phyloP scores from a whole-genome alignment of 2,888 invertebrate genomes.

The Druceiella hillmani region DNA sequence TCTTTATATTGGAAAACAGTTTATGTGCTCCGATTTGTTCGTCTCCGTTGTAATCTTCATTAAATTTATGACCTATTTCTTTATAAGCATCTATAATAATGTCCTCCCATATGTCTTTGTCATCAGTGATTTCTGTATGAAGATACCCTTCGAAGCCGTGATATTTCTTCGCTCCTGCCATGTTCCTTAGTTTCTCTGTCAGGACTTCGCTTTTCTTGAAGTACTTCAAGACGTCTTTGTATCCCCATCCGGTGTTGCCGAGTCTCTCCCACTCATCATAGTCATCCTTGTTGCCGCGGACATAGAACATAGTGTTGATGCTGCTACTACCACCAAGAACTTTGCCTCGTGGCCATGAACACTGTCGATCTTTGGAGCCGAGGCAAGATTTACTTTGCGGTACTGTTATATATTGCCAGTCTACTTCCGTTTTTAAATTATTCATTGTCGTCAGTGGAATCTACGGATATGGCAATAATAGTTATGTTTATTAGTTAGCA shows the following conservation, averaged over 20 bases:
- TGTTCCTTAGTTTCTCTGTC: slow-evolving; percentile 29
- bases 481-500: no score
- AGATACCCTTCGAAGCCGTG: slow-evolving; percentile 33
- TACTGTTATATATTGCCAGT: slow-evolving; percentile 79
- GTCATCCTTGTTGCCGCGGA: slow-evolving; percentile 53
- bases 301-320: slow-evolving; percentile 57
- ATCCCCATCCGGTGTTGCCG: slow-evolving; percentile 56
- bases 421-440: slow-evolving; percentile 52
- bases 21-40: slow-evolving; percentile 71
- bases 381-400: slow-evolving; percentile 65
- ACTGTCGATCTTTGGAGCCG: slow-evolving; percentile 50
- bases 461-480: no score
- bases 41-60: slow-evolving; percentile 69
- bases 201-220: slow-evolving; percentile 59
- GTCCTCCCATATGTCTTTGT: slow-evolving; percentile 20
- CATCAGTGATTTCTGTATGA: slow-evolving; percentile 31
- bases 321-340: slow-evolving; percentile 55
- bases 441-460: no score
- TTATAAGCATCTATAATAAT: slow-evolving; percentile 29
- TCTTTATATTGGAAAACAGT: slow-evolving; percentile 60
- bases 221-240: slow-evolving; percentile 53
- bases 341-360: slow-evolving; percentile 60
- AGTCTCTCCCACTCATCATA: slow-evolving; percentile 45
- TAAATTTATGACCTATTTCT: slow-evolving; percentile 47
- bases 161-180: slow-evolving; percentile 32